phyloP scores from a whole-genome alignment of 92 coral and sea anemone species.

The Epizoanthus ramosus region DNA sequence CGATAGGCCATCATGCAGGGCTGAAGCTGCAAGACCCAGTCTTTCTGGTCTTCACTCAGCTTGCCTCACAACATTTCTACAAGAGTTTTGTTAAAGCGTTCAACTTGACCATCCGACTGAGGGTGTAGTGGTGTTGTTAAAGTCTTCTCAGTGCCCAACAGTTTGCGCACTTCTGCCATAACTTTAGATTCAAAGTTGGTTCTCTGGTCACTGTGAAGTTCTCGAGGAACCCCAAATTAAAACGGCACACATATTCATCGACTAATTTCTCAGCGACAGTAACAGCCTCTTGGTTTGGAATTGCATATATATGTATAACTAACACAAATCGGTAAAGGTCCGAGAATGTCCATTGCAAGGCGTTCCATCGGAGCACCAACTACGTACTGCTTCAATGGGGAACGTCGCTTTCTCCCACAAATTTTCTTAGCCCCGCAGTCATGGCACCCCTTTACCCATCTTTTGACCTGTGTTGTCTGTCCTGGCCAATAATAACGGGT shows the following conservation, averaged over 20 bases:
- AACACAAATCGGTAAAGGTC: neutral
- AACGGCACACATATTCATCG: too few relatives aligned
- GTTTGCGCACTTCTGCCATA: conserved; percentile 60
- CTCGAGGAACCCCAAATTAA: too few relatives aligned
- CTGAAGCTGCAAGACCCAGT: conserved; percentile 56
- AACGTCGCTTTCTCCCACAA: too few relatives aligned
- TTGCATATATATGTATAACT: too few relatives aligned
- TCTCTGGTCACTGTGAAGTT: conserved; percentile 63
- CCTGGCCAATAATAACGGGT: conserved; percentile 64
- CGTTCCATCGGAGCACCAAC: conserved; percentile 36
- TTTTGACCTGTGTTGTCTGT: too few relatives aligned
- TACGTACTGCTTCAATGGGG: conserved; percentile 40
- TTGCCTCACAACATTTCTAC: conserved; percentile 64
- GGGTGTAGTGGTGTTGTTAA: conserved; percentile 52
- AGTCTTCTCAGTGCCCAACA: conserved; percentile 66
- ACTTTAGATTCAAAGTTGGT: conserved; percentile 65
- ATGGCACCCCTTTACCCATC: too few relatives aligned
- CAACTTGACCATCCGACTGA: conserved; percentile 64
- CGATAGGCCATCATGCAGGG: conserved; percentile 70
- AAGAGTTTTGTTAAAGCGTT: conserved; percentile 51
- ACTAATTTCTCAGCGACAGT: too few relatives aligned
- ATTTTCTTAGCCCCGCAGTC: too few relatives aligned
- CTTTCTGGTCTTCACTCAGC: conserved; percentile 55
- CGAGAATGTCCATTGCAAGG: conserved; percentile 40
- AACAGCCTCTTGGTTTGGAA: too few relatives aligned